These are phyloP conservation scores for Diorhabda sublineata DNA, from an alignment of 1,140 invertebrate species.

Conservation along the genomic window DNA sequence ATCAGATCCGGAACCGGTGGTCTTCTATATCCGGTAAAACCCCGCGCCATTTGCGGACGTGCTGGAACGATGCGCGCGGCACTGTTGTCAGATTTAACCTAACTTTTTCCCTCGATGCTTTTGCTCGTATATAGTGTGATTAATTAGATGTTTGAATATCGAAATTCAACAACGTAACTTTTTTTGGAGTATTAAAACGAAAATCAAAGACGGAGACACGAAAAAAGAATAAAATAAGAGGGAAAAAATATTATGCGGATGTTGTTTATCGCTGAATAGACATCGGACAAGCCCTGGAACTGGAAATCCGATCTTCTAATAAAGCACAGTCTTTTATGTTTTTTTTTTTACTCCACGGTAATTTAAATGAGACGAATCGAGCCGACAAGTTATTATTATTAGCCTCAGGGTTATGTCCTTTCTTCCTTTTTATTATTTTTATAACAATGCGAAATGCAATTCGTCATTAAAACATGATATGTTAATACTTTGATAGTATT, in stretches of 20 bases:
- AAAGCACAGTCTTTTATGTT: constrained; percentile 19
- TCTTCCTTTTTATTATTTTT: background rate
- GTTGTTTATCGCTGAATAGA: constrained; percentile 16
- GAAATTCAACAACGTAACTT: no score
- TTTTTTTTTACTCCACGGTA: background rate
- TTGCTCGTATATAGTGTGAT: no score
- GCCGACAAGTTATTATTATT: constrained; percentile 11
- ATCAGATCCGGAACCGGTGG: no score
- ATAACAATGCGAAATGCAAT: background rate
- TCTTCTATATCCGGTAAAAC: no score
- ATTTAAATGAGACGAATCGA: background rate
- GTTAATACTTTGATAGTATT: no score
- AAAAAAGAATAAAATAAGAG: constrained; percentile 9
- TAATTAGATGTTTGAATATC: no score
- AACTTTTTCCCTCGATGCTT: no score
- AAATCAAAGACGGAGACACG: constrained; percentile 1
- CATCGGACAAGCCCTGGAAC: constrained; percentile 13
- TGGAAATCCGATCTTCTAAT: constrained; percentile 24
- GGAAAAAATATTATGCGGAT: constrained; percentile 12
- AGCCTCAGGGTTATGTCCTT: background rate
- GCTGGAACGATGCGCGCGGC: no score
- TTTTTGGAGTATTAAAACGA: background rate
- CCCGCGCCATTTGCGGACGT: no score
- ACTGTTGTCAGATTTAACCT: no score
- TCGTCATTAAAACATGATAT: background rate